A percentile compares a stretch with the other conserved stretches of the same genome.
These are phyloP conservation scores for Hydractinia echinata DNA, from an alignment of 30 jellyfish, hydroid and myxozoan species.

Conservation along the genomic window DNA sequence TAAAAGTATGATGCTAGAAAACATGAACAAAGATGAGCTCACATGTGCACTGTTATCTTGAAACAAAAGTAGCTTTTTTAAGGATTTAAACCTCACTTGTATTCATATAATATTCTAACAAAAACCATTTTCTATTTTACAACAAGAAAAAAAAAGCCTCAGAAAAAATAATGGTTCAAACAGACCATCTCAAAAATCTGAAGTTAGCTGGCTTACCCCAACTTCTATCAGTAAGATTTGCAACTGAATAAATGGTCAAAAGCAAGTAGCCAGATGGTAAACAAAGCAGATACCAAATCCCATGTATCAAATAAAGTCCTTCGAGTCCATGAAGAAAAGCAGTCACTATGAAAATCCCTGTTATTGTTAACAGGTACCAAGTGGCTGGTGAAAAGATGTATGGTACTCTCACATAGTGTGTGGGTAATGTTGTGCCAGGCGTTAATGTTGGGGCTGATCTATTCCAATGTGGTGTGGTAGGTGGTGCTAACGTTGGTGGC, in stretches of 20 bases:
- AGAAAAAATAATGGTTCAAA: no score
- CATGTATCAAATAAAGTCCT: slow-evolving; percentile 66
- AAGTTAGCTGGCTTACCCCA: slow-evolving; percentile 64
- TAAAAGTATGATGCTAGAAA: no score
- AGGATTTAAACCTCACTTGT: no score
- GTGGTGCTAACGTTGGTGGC: slow-evolving; percentile 34
- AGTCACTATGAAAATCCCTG: slow-evolving; percentile 58
- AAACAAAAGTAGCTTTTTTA: no score
- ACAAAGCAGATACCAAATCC: slow-evolving; percentile 78
- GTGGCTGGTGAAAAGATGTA: slow-evolving; percentile 63
- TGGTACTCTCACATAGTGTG: slow-evolving; percentile 14
- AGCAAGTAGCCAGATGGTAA: slow-evolving; percentile 91
- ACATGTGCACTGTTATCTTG: no score
- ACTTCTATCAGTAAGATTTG: slow-evolving; percentile 89
- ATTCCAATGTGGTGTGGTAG: slow-evolving; percentile 2
- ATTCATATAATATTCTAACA: no score
- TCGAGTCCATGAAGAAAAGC: slow-evolving; percentile 91
- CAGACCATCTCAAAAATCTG: no score
- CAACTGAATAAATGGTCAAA: slow-evolving; percentile 85
- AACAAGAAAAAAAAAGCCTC: no score
- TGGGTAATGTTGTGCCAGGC: slow-evolving; percentile 22
- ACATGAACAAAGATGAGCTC: no score
- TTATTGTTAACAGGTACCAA: slow-evolving; percentile 76
- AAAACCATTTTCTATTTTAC: no score
- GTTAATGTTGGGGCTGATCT: neutral